phyloP scores from a whole-genome alignment of 1,140 invertebrate genomes.

The Bombyx mandarina region DNA sequence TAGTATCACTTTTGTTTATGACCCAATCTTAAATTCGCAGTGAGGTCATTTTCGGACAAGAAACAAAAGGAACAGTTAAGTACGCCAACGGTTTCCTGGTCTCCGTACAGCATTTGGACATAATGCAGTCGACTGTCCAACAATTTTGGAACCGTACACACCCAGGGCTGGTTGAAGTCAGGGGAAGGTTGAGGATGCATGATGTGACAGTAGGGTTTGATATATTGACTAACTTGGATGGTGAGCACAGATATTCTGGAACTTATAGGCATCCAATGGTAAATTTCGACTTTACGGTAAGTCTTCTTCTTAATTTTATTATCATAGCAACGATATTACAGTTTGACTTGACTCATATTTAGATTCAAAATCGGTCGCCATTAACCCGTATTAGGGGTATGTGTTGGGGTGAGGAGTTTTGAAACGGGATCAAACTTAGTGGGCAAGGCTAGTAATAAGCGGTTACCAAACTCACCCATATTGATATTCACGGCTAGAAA shows the following conservation, averaged over 20 bases:
- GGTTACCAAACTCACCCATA: too few species aligned
- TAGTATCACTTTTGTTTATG: too few species aligned
- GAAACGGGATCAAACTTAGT: too few species aligned
- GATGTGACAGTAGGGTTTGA: slow-evolving; percentile 22
- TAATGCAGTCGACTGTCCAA: slow-evolving; percentile 11
- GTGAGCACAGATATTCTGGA: slow-evolving; percentile 13
- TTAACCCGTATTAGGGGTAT: too few species aligned
- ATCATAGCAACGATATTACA: too few species aligned
- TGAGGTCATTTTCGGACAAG: slow-evolving; percentile 11
- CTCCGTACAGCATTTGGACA: slow-evolving; percentile 18
- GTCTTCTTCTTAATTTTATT: slow-evolving; percentile 3
- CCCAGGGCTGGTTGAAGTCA: slow-evolving; percentile 8
- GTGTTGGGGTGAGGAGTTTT: too few species aligned
- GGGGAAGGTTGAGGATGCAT: slow-evolving; percentile 17
- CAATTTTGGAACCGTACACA: slow-evolving; percentile 18
- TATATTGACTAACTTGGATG: slow-evolving; percentile 11
- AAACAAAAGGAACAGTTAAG: slow-evolving; percentile 8
- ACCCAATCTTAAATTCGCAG: slow-evolving; percentile 10
- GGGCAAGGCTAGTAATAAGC: too few species aligned
- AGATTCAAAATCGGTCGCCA: too few species aligned
- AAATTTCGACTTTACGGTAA: slow-evolving; percentile 19
- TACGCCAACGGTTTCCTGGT: slow-evolving; percentile 18
- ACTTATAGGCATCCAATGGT: slow-evolving; percentile 16
- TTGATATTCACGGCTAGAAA: too few species aligned
- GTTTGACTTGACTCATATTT: too few species aligned